Evolutionary conservation across 2,888 invertebrate genomes (phyloP).

Genomic region (Escarpia spicata): DNA sequence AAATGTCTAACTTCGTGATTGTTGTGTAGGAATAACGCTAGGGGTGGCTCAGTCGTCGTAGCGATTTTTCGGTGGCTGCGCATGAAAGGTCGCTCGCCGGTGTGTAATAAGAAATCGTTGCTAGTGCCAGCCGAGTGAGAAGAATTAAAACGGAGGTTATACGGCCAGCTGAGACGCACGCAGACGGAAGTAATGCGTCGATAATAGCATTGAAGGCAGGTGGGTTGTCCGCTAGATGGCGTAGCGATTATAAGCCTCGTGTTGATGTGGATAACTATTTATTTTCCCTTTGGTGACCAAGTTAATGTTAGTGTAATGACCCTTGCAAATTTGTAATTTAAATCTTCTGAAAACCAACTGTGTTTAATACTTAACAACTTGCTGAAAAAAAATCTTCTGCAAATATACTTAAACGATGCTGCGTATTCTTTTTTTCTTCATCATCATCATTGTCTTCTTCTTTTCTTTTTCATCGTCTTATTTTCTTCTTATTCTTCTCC

Average conservation of each 20-base stretch:
- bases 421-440: no score
- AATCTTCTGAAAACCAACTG: no score
- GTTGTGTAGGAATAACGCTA: neutral
- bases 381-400: no score
- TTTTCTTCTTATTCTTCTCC: no score
- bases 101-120: neutral
- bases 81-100: neutral
- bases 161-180: neutral
- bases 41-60: neutral
- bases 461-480: no score
- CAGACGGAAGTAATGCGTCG: neutral
- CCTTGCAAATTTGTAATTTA: no score
- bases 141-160: neutral
- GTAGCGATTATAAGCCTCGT: neutral
- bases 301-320: no score
- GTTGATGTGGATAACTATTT: neutral
- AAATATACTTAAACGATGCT: no score
- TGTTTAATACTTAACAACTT: no score
- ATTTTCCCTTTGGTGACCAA: no score
- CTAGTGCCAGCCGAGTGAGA: neutral
- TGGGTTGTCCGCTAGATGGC: neutral
- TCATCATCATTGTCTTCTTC: no score
- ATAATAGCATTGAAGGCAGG: neutral
- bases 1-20: neutral
- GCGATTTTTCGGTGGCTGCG: neutral